phyloP scores from a whole-genome alignment of 2,888 invertebrate genomes.

The Agrotis segetum region DNA sequence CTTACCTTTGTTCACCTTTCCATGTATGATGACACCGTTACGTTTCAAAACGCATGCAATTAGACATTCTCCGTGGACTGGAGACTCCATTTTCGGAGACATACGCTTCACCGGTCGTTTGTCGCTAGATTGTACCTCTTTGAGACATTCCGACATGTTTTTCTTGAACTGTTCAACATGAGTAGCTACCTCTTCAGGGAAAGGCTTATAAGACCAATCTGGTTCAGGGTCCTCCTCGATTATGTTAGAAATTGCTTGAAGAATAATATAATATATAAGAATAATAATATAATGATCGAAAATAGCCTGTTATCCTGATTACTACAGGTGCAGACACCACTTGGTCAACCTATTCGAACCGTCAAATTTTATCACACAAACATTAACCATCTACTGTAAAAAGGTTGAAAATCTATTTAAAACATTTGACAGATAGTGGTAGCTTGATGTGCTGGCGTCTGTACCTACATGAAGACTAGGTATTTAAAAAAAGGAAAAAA shows the following conservation, averaged over 20 bases:
- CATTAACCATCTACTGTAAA: too few relatives aligned
- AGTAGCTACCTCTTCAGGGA: slow-evolving; percentile 76
- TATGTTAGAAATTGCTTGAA: slow-evolving; percentile 53
- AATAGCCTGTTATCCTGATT: background rate
- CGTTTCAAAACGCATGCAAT: slow-evolving; percentile 87
- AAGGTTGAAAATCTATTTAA: too few relatives aligned
- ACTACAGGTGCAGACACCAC: too few relatives aligned
- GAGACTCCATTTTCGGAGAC: slow-evolving; percentile 83
- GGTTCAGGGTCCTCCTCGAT: slow-evolving; percentile 71
- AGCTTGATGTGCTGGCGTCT: too few relatives aligned
- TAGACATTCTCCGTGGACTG: slow-evolving; percentile 85
- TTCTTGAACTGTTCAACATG: slow-evolving; percentile 82
- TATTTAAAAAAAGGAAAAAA: too few relatives aligned
- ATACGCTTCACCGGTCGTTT: slow-evolving; percentile 77
- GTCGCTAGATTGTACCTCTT: slow-evolving; percentile 82
- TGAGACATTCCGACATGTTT: slow-evolving; percentile 86
- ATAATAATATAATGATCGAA: slow-evolving; percentile 1
- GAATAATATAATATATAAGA: too few relatives aligned
- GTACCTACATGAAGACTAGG: too few relatives aligned
- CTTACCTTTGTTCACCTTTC: slow-evolving; percentile 85
- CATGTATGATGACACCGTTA: slow-evolving; percentile 81
- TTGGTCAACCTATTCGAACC: too few relatives aligned
- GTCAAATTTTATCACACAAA: too few relatives aligned
- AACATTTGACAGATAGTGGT: too few relatives aligned
- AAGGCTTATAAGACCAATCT: slow-evolving; percentile 90